Evolutionary conservation across 2,113 vertebrate genomes (phyloP).

Genomic region (Phrynosoma platyrhinos): DNA sequence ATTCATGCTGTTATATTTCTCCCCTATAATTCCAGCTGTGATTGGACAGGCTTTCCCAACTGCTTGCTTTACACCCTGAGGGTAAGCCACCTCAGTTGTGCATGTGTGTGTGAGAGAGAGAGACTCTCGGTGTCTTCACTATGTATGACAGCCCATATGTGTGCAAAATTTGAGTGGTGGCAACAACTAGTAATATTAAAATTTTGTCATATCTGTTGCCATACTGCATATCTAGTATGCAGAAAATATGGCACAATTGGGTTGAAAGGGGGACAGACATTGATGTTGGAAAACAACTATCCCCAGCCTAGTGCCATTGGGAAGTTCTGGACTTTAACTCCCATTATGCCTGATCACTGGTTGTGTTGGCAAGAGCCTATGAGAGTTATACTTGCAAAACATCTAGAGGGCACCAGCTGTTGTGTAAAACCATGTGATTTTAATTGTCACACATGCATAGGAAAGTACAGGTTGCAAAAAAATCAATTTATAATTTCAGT

Average conservation of each 20-base stretch:
- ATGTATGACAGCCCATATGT: too few species aligned
- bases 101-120: too few species aligned
- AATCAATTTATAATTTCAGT: neutral
- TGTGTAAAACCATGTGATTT: neutral
- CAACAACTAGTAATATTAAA: too few species aligned
- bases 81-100: too few species aligned
- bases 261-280: too few species aligned
- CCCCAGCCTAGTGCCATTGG: neutral
- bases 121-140: too few species aligned
- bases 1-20: too few species aligned
- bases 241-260: neutral
- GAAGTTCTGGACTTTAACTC: neutral
- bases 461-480: neutral
- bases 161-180: too few species aligned
- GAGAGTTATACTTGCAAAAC: neutral
- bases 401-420: neutral
- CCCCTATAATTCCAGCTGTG: too few species aligned
- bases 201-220: neutral
- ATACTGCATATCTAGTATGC: neutral
- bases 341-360: neutral
- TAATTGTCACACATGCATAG: neutral
- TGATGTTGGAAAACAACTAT: too few species aligned
- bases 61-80: too few species aligned
- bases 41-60: too few species aligned
- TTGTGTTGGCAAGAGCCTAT: neutral